A percentile compares a stretch with the other conserved stretches of the same genome.
phyloP scores from a whole-genome alignment of 1,140 invertebrate species.

The Conopomorpha cramerella region DNA sequence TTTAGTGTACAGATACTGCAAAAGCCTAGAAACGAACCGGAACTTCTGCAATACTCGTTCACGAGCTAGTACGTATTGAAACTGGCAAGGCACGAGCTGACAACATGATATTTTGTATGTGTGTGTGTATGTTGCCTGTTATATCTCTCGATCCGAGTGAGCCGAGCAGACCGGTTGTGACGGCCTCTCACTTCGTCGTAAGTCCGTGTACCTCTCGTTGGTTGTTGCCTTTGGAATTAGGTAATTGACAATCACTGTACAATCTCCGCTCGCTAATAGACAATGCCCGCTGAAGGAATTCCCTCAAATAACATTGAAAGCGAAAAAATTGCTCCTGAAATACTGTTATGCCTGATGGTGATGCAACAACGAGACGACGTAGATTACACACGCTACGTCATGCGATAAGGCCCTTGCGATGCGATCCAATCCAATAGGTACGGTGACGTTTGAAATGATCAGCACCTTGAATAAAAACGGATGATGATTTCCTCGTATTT shows the following conservation, averaged over 20 bases:
- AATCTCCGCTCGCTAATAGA: constrained; percentile 28
- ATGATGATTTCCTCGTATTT: constrained; percentile 52
- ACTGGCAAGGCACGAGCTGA: constrained; percentile 10
- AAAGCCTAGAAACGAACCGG: no score
- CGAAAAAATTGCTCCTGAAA: no score
- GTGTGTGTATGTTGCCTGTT: constrained; percentile 22
- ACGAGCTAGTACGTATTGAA: background rate
- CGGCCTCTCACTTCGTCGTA: constrained; percentile 57
- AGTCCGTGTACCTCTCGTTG: constrained; percentile 40
- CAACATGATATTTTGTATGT: constrained; percentile 16
- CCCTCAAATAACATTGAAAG: constrained; percentile 17
- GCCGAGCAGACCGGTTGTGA: constrained; percentile 44
- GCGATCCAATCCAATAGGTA: no score
- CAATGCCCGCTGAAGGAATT: constrained; percentile 41
- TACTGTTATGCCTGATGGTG: no score
- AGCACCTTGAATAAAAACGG: constrained; percentile 48
- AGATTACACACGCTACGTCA: no score
- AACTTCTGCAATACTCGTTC: constrained; percentile 8
- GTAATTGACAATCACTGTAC: constrained; percentile 52
- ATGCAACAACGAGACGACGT: no score
- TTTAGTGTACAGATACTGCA: no score
- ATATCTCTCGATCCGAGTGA: constrained; percentile 38
- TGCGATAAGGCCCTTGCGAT: no score
- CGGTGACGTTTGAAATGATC: no score
- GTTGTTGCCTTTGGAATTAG: constrained; percentile 49